These are phyloP conservation scores for Pseudorhombus dupliciocellatus DNA, from an alignment of 2,113 vertebrate genomes.

Conservation along the genomic window DNA sequence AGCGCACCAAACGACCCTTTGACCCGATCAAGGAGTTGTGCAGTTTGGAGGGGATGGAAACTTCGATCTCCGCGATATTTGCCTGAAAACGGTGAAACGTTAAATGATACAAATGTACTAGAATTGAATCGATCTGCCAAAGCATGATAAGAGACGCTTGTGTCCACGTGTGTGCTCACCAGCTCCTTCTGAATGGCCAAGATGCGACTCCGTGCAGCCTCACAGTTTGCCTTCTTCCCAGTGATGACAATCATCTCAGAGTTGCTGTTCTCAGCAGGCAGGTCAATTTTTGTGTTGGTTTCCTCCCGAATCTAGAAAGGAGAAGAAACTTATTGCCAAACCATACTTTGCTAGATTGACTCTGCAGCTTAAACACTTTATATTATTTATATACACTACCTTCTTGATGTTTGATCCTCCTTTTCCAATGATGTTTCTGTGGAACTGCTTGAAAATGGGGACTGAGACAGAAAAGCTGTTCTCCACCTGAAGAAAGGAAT, in stretches of 20 bases:
- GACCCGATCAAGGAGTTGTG: constrained; percentile 98
- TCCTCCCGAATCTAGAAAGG: constrained; percentile 93
- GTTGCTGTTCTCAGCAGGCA: constrained; percentile 98
- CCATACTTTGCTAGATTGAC: neutral
- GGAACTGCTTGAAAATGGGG: constrained; percentile 99
- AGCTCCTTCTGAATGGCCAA: constrained; percentile 97
- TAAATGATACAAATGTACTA: neutral
- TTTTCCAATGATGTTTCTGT: constrained; percentile 99
- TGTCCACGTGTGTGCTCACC: constrained; percentile 71
- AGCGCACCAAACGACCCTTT: constrained; percentile 96
- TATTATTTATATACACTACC: constrained; percentile 71
- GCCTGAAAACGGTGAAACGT: constrained; percentile 79
- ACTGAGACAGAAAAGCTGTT: constrained; percentile 96
- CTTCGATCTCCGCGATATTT: constrained; percentile 94
- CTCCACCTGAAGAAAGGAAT: constrained; percentile 84
- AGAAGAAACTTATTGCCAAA: constrained; percentile 1
- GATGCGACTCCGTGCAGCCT: constrained; percentile 90
- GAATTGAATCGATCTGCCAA: neutral
- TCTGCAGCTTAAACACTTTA: neutral
- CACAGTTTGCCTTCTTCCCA: constrained; percentile 96
- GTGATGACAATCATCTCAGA: constrained; percentile 99
- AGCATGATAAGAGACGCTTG: too few species aligned
- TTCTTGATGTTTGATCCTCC: constrained; percentile 99
- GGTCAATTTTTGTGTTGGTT: constrained; percentile 97
- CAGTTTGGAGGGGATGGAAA: constrained; percentile 95